Conservation (phyloP, 2,888 invertebrate species). For the Sphinx pinastri region DNA sequence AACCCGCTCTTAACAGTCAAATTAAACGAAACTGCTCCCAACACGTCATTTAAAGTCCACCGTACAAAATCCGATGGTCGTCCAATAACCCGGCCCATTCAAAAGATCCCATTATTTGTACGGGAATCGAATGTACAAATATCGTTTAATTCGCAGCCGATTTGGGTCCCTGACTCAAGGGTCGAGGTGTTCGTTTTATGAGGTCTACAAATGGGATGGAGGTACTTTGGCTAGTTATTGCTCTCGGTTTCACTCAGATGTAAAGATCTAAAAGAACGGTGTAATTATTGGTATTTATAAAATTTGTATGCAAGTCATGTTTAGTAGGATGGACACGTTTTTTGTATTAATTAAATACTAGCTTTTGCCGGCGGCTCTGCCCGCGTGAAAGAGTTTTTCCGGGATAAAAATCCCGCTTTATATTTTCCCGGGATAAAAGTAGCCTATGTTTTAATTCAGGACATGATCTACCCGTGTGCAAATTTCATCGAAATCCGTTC, state of each 20-base stretch:
- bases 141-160: conserved; percentile 18
- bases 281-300: no score
- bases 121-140: conserved; percentile 12
- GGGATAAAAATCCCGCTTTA: no score
- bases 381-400: no score
- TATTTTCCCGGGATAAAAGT: no score
- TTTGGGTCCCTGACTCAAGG: neutral
- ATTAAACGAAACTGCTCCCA: neutral
- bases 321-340: no score
- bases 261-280: no score
- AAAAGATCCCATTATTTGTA: conserved; percentile 14
- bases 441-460: no score
- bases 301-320: no score
- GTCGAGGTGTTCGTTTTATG: neutral
- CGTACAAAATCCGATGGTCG: neutral
- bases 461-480: no score
- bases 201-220: neutral
- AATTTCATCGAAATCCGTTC: no score
- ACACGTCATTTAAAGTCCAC: neutral
- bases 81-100: conserved; percentile 3
- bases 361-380: neutral
- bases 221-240: neutral
- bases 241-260: no score
- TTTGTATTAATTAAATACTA: neutral
- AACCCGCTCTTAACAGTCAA: no score